Percentiles rank a stretch among this genome's conserved stretches.
Evolutionary conservation across 2,113 vertebrate genomes (phyloP).

Genomic region (Pelobates fuscus): DNA sequence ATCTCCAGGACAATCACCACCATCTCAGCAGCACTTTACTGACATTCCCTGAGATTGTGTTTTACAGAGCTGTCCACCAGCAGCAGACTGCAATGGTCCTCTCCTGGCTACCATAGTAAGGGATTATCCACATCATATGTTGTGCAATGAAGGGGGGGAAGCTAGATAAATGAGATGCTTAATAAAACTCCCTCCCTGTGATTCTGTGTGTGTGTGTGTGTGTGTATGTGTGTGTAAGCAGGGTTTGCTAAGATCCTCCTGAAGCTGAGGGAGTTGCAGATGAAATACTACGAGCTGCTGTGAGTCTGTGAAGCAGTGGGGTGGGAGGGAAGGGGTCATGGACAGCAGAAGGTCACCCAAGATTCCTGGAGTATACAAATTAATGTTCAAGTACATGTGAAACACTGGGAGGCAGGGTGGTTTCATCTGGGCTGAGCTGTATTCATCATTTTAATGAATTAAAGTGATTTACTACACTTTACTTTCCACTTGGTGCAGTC

Average conservation of each 20-base stretch:
- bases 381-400: no score
- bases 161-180: neutral
- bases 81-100: neutral
- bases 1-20: constrained; percentile 1
- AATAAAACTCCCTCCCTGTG: neutral
- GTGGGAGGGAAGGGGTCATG: no score
- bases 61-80: no score
- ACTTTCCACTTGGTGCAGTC: no score
- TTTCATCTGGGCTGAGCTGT: no score
- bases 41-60: neutral
- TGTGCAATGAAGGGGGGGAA: neutral
- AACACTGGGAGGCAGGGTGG: no score
- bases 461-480: no score
- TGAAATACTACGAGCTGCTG: neutral
- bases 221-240: neutral
- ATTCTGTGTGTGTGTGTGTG: no score
- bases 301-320: neutral
- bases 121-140: neutral
- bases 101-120: neutral
- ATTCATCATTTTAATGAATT: no score
- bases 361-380: no score
- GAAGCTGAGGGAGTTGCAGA: constrained; percentile 2
- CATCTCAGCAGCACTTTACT: neutral
- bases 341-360: neutral
- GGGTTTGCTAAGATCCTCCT: neutral